phyloP scores from a whole-genome alignment of 1,140 invertebrate species.

The Cataglyphis hispanica region DNA sequence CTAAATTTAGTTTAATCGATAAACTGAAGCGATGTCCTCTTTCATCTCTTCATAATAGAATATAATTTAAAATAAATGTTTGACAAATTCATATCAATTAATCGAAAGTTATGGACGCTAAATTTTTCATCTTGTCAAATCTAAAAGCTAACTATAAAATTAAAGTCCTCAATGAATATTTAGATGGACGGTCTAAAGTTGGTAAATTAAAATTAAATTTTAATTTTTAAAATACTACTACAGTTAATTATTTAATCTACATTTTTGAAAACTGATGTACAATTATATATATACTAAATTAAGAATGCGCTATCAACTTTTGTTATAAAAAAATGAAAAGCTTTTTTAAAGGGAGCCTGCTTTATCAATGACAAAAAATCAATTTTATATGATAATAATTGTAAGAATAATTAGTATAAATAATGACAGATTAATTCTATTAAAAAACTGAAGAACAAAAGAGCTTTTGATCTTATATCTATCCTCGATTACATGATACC shows the following conservation, averaged over 20 bases:
- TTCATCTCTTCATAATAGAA: not conserved
- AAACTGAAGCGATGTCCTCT: not conserved
- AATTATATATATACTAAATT: not conserved
- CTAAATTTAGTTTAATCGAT: slow-evolving; percentile 22
- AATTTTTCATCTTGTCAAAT: not conserved
- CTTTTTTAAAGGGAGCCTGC: not conserved
- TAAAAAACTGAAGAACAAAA: not conserved
- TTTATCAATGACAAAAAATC: not conserved
- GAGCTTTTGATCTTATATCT: not conserved
- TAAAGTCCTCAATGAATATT: not conserved
- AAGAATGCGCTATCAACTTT: not conserved
- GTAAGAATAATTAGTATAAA: not conserved
- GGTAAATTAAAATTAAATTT: not conserved
- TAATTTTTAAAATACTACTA: not conserved
- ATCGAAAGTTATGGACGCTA: not conserved
- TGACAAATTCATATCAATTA: not conserved
- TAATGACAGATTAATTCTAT: not conserved
- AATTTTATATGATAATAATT: not conserved
- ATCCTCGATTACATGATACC: slow-evolving; percentile 18
- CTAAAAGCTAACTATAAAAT: not conserved
- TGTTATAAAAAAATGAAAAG: not conserved
- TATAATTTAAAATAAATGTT: not conserved
- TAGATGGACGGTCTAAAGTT: not conserved
- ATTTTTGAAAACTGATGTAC: not conserved
- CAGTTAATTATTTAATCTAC: not conserved